Base-by-base conservation (phyloP, 2,797 vertebrate species). In the Microcaecilia unicolor region DNA sequence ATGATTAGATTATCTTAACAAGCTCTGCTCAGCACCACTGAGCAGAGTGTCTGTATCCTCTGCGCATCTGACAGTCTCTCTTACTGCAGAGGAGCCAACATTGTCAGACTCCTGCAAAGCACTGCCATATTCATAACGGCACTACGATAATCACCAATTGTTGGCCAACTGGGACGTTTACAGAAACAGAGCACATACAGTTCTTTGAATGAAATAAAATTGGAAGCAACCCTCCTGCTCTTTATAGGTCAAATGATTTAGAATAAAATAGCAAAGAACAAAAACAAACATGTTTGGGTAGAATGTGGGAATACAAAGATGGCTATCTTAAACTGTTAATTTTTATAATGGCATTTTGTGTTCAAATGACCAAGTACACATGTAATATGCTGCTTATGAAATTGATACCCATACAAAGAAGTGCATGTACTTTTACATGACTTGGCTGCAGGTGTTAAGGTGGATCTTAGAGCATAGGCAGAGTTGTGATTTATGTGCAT, bases 161-260 rank as follows among this genome's bases (percentile, higher is more conserved):
- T 12, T 18, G 25, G 30, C 5, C 3, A 35, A 3, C 8, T 13
- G n/a, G 22, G 1, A 22, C 22, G n/a, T 22, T 21, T 31, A 30
- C 12, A 31, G 17, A 40, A 34, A 64, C 51, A 19, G 3, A 20
- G 18, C 22, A 22, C 11, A 12, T 29, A 38, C 27, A 31, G 27
- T 3, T 5, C 8, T 0, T 0, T 11, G 40, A 7, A 34, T 22
- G 11, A 22, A 8, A 14, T 15, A 28, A 39, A 44, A 13, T 8
- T 19, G 28, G n/a, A n/a, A n/a, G n/a, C n/a, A 5, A 3, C 29
- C 23, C 18, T 25, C 11, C 7, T 35, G 5, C 3, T 33, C 9
- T 15, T 14, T n/a, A n/a, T n/a, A n/a, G n/a, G n/a, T n/a, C n/a
- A n/a, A n/a, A n/a, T n/a, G n/a, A n/a, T n/a, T n/a, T 6, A 1